These are phyloP conservation scores for Drosophila leontia DNA, from an alignment of 1,140 invertebrate species.

Conservation along the genomic window DNA sequence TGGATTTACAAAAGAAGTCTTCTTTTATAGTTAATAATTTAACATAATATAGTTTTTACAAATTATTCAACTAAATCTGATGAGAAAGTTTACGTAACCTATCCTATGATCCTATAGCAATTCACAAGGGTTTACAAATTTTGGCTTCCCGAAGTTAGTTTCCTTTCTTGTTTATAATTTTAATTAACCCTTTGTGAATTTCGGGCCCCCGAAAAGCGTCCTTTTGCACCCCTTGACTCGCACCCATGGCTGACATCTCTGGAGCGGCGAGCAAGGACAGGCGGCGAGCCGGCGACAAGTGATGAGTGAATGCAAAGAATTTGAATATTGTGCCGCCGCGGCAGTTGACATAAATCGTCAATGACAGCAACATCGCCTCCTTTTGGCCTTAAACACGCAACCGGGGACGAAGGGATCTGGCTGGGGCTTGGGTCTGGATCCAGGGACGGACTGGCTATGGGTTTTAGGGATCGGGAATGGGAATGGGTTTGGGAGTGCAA, in stretches of 20 bases:
- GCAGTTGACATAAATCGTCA: conserved; percentile 82
- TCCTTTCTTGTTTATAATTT: neutral
- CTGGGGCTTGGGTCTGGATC: neutral
- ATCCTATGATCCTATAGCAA: too few relatives aligned
- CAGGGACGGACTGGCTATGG: conserved; percentile 1
- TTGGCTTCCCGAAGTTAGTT: too few relatives aligned
- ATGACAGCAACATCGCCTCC: conserved; percentile 82
- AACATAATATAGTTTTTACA: too few relatives aligned
- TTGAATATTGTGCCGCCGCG: conserved; percentile 80
- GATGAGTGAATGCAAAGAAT: conserved; percentile 83
- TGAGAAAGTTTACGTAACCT: too few relatives aligned
- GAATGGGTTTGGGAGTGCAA: conserved; percentile 23
- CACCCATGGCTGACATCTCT: conserved; percentile 21
- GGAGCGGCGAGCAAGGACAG: conserved; percentile 22
- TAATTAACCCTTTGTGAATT: too few relatives aligned
- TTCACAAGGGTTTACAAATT: too few relatives aligned
- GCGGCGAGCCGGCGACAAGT: conserved; percentile 68
- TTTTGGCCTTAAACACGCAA: conserved; percentile 76
- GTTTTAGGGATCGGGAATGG: neutral
- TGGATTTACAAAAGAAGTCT: too few relatives aligned
- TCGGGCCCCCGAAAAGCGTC: neutral
- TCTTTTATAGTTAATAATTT: too few relatives aligned
- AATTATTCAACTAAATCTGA: too few relatives aligned
- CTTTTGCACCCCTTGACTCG: neutral
- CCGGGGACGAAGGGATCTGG: conserved; percentile 10